Evolutionary conservation across 2,888 invertebrate genomes (phyloP).

Genomic region (Actias luna): DNA sequence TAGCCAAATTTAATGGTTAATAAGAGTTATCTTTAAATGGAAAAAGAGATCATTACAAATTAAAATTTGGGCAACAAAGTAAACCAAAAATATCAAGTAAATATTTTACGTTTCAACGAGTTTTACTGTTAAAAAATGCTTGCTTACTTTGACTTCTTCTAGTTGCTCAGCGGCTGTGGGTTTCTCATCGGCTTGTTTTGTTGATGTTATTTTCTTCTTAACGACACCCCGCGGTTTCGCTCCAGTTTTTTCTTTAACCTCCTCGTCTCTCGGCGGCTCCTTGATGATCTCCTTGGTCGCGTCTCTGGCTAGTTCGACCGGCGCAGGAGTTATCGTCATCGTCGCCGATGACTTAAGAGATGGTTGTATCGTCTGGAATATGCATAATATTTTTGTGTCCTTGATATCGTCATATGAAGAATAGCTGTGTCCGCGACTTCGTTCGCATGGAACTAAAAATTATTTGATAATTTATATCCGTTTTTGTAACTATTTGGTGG

Average conservation of each 20-base stretch:
- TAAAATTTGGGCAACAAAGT: no score
- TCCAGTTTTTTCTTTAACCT: slow-evolving; percentile 46
- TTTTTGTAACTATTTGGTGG: no score
- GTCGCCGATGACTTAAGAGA: slow-evolving; percentile 70
- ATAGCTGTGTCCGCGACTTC: no score
- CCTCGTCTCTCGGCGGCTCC: slow-evolving; percentile 49
- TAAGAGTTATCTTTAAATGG: no score
- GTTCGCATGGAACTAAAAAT: no score
- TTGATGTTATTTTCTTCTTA: slow-evolving; percentile 54
- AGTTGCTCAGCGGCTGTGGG: slow-evolving; percentile 44
- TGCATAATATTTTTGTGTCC: neutral
- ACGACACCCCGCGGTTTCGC: slow-evolving; percentile 46
- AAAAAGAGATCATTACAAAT: no score
- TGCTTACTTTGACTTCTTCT: slow-evolving; percentile 58
- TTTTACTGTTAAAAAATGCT: no score
- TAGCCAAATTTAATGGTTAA: no score
- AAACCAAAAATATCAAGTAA: no score
- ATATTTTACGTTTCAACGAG: neutral
- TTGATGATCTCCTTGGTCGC: slow-evolving; percentile 54
- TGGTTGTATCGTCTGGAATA: slow-evolving; percentile 46
- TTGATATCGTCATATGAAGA: neutral
- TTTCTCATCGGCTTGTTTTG: slow-evolving; percentile 55
- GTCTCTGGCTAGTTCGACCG: slow-evolving; percentile 46
- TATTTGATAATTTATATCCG: no score
- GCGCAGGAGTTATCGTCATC: slow-evolving; percentile 61